These are phyloP conservation scores for Pantherophis vulpinus DNA, from an alignment of 2,797 vertebrate genomes.

Conservation along the genomic window DNA sequence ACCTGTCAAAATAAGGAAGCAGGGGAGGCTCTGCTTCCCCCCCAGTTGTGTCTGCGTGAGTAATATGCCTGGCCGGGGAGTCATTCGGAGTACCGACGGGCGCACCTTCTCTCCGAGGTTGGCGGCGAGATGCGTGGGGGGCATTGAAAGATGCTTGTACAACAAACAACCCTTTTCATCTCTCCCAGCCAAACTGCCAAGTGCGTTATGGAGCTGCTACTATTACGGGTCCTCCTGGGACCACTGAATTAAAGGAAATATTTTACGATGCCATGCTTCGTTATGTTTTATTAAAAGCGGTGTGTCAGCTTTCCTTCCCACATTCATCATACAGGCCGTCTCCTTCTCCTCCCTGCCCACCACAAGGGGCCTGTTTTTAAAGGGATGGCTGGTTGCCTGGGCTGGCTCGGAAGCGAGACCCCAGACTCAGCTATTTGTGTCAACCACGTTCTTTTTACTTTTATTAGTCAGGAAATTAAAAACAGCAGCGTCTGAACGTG, in stretches of 20 bases:
- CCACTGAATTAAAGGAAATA: constrained; percentile 71
- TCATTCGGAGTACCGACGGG: background rate
- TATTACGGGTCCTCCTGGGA: constrained; percentile 53
- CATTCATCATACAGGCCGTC: constrained; percentile 28
- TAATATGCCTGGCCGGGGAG: background rate
- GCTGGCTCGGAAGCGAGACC: background rate
- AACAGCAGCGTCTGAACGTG: background rate
- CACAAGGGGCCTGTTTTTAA: background rate
- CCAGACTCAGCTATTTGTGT: background rate
- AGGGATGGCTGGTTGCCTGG: background rate
- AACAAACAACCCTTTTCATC: background rate
- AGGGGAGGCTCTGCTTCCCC: background rate
- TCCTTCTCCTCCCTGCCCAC: background rate
- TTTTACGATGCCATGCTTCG: constrained; percentile 70
- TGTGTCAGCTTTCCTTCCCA: constrained; percentile 38
- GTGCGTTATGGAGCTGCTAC: constrained; percentile 28
- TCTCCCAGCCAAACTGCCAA: background rate
- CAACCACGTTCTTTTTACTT: background rate
- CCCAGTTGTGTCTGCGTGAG: background rate
- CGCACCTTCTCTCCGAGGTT: too few species aligned
- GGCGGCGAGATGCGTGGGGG: background rate
- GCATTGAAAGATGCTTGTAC: background rate
- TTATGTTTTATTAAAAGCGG: constrained; percentile 74
- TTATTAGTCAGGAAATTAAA: background rate
- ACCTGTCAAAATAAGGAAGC: background rate